A percentile compares a stretch with the other conserved stretches of the same genome.
These are phyloP conservation scores for Zele albiditarsus DNA, from an alignment of 2,888 invertebrate genomes.

Conservation along the genomic window DNA sequence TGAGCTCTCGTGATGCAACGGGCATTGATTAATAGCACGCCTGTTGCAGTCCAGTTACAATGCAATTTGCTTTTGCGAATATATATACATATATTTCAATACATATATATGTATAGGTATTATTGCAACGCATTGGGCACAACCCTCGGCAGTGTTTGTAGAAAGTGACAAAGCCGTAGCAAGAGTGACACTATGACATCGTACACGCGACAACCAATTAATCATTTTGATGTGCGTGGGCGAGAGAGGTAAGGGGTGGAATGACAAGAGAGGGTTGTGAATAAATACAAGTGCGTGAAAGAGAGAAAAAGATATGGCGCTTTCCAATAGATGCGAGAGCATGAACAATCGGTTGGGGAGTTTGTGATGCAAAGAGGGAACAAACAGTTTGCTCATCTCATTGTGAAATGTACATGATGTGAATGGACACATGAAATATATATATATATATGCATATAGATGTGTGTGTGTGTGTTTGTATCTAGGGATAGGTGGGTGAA, in stretches of 20 bases:
- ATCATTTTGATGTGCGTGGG: constrained; percentile 63
- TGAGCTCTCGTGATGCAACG: constrained; percentile 59
- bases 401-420: not conserved
- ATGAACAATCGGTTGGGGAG: constrained; percentile 53
- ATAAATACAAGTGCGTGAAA: constrained; percentile 13
- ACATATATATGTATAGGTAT: constrained; percentile 28
- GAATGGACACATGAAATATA: not conserved
- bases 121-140: constrained; percentile 19
- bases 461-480: constrained; percentile 6
- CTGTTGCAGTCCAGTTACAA: constrained; percentile 73
- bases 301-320: constrained; percentile 42
- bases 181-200: constrained; percentile 72
- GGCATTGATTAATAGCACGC: constrained; percentile 73
- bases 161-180: constrained; percentile 72
- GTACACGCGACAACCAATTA: constrained; percentile 72
- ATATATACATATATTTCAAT: constrained; percentile 29
- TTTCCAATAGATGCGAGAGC: constrained; percentile 64
- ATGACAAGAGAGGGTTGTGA: not conserved
- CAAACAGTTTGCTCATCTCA: constrained; percentile 26
- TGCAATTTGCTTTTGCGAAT: constrained; percentile 69
- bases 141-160: constrained; percentile 61
- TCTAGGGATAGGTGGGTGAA: not conserved
- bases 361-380: not conserved
- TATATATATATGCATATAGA: too few relatives aligned
- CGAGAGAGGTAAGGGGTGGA: constrained; percentile 24